Conservation (phyloP, 2,888 invertebrate species). For the Agrochola circellaris region DNA sequence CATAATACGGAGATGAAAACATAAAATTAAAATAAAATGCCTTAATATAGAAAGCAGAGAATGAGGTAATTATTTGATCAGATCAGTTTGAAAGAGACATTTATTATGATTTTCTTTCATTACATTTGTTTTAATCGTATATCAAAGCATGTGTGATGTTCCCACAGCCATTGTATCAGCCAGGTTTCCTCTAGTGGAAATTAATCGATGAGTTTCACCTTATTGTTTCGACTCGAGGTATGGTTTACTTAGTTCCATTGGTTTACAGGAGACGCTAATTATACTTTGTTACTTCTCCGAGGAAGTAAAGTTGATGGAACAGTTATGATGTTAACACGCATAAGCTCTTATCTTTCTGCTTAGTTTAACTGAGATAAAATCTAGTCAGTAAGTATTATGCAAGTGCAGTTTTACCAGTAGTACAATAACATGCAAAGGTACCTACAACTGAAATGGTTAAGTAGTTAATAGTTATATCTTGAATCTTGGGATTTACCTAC, state of each 20-base stretch:
- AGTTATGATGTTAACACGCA: constrained; percentile 31
- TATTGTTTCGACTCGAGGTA: constrained; percentile 73
- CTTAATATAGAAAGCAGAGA: constrained; percentile 44
- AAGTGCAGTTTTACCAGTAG: constrained; percentile 26
- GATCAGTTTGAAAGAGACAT: constrained; percentile 12
- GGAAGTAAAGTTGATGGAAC: constrained; percentile 24
- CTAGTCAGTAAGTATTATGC: not conserved
- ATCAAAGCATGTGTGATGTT: constrained; percentile 58
- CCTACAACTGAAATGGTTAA: not conserved
- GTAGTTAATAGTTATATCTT: constrained; percentile 1
- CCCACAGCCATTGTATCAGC: constrained; percentile 78
- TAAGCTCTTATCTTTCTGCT: constrained; percentile 52
- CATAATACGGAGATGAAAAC: constrained; percentile 37
- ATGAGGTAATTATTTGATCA: constrained; percentile 36
- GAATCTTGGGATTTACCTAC: not conserved
- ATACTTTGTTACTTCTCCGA: constrained; percentile 28
- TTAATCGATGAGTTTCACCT: constrained; percentile 84
- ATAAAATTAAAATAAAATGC: constrained; percentile 30
- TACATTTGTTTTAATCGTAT: constrained; percentile 55
- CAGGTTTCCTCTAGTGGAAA: constrained; percentile 76
- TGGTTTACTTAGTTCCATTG: constrained; percentile 57
- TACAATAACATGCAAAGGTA: constrained; percentile 2
- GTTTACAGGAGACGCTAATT: constrained; percentile 47
- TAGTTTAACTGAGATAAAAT: constrained; percentile 51
- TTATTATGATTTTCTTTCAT: constrained; percentile 38